Evolutionary conservation across 2,888 invertebrate species (phyloP), one percentile per base, ranked within the genome.

Genomic region (Cataglyphis albicans): DNA sequence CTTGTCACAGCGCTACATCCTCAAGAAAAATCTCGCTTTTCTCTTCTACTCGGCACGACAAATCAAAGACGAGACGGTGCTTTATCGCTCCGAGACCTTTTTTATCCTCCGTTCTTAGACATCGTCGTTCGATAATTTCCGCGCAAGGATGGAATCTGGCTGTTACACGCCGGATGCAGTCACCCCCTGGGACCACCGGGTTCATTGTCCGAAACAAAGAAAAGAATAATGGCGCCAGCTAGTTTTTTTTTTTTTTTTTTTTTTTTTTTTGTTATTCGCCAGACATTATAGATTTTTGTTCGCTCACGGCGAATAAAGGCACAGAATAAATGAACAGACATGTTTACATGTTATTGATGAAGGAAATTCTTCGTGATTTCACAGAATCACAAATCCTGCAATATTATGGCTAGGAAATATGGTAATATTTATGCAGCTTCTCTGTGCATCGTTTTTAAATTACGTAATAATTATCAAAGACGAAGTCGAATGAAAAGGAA

Each of bases 91-190:
- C 65, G 21, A 29, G 68, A 21, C 21, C 32, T 63, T 63, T 76
- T 80, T 81, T 80, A 68, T 44, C 38, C 63, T 73, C 81, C 68
- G 68, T 80, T 85, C 81, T 85, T 78, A 88, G 82, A 84, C 87
- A 72, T 65, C 81, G 84, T 86, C 84, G 85, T 84, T 88, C 85
- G 85, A 90, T 89, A 86, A 90, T 90, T 90, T 90, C 89, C 90
- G 86, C 82, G 83, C 68, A 85, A 85, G 82, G 86, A 83, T 82
- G 82, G 86, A 85, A 90, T 80, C 81, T 82, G 81, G 83, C 85
- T 80, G 84, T 91, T 87, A 86, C 64, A 73, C 87, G 80, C 87
- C 88, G 87, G 86, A 86, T 78, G 89, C 83, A 85, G 81, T 81
- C 68, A 44, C 57, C 73, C 72, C 35, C 65, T 41, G 67, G 59